Base-by-base conservation (phyloP, 2,888 invertebrate genomes). In the Cistogaster globosa region DNA sequence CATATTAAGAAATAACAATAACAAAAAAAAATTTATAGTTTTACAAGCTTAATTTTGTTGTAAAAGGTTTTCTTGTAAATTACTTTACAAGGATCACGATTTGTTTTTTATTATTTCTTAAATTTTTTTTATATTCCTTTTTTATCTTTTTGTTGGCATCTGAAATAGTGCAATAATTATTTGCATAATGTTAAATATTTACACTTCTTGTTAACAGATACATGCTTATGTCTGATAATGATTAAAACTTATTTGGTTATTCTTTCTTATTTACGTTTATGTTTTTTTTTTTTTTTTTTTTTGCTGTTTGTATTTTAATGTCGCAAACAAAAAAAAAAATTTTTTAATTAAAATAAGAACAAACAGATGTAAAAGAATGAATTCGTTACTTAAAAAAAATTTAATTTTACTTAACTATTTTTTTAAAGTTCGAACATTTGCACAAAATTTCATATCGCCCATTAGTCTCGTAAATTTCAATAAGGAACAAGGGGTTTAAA, bases 161-260 rank as follows among this genome's bases (percentile, higher is more conserved):
- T 12, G 11, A 71, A 78, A 63, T 22, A 78, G 69, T 74, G 78
- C 67, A 53, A 71, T 83, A 83, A 77, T 77, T 74, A 85, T 85
- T 82, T 85, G 85, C 85, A 85, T 85, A 82, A 82, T 82, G 74
- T 85, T 85, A 85, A 82, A 82, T 85, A 85, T 85, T 82, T 85
- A 85, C 82, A 85, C 67, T 75, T 45, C 74, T 85, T 85, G 85
- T 85, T 85, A 85, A 85, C 85, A 85, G 82, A 78, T 82, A 75
- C 82, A 85, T 71, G 85, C 82, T 45, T 78, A 82, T 42, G 11
- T 42, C 62, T 75, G 74, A 79, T 71, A 58, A 58, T 79, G 63
- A 69, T 79, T 65, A 81, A 69, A 78, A 63, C 42, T 60, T 60
- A 42, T 69, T 67, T 58, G n/a, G 42, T 48, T 67, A 55, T 14